Evolutionary conservation across 2,888 invertebrate species (phyloP).

Genomic region (Polyommatus icarus): DNA sequence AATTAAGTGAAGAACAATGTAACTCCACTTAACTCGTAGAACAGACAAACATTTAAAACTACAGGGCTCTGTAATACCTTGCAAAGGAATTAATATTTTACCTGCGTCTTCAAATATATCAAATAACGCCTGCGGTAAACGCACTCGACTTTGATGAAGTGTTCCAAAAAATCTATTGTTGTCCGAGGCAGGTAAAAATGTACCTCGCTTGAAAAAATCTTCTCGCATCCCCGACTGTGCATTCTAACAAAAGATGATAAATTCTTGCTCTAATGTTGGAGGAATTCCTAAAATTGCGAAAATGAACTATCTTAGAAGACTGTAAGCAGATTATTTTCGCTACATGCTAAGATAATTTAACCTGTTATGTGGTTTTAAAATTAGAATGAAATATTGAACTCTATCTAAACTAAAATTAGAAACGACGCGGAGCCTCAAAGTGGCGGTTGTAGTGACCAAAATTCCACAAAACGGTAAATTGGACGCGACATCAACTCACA

Average conservation of each 20-base stretch:
- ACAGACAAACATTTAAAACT: constrained; percentile 11
- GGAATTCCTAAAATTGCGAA: constrained; percentile 14
- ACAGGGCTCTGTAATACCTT: background rate
- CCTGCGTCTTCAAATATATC: constrained; percentile 40
- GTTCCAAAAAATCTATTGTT: constrained; percentile 58
- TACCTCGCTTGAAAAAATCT: constrained; percentile 45
- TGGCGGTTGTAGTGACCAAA: constrained; percentile 10
- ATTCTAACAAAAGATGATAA: constrained; percentile 24
- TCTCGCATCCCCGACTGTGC: background rate
- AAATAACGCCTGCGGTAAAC: constrained; percentile 34
- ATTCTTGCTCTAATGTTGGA: background rate
- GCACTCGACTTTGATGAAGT: constrained; percentile 39
- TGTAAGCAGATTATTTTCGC: background rate
- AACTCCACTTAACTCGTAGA: background rate
- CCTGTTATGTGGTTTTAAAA: background rate
- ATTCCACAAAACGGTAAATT: constrained; percentile 11
- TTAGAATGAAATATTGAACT: constrained; percentile 1
- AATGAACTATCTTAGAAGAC: background rate
- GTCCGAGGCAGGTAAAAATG: constrained; percentile 64
- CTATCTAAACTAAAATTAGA: constrained; percentile 1
- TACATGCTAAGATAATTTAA: background rate
- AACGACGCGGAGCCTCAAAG: background rate
- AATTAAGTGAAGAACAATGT: background rate
- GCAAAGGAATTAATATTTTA: constrained; percentile 31
- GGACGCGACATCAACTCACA: constrained; percentile 1